phyloP scores from a whole-genome alignment of 2,113 vertebrate species.

The Sphyrna mokarran region DNA sequence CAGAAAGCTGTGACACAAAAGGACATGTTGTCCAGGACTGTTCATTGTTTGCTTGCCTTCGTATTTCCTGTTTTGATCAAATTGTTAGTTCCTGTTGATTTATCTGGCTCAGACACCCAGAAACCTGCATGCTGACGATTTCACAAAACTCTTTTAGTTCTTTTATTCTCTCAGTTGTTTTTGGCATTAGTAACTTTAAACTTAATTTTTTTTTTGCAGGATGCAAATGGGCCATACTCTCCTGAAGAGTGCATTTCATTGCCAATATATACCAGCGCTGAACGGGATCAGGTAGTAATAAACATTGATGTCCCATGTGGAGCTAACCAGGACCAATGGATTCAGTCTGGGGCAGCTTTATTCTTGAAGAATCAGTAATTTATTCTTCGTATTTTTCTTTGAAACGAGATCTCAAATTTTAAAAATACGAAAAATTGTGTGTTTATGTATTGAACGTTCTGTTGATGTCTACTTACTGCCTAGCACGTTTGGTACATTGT shows the following conservation, averaged over 20 bases:
- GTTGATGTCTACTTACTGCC: background rate
- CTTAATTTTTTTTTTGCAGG: slow-evolving; percentile 51
- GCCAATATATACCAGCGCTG: slow-evolving; percentile 78
- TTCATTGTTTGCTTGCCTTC: slow-evolving; percentile 42
- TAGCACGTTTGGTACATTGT: background rate
- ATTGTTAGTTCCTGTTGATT: slow-evolving; percentile 42
- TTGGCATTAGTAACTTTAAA: slow-evolving; percentile 35
- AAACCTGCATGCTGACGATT: background rate
- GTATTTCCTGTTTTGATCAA: slow-evolving; percentile 45
- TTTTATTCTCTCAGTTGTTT: slow-evolving; percentile 39
- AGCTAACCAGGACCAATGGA: slow-evolving; percentile 75
- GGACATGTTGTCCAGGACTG: slow-evolving; percentile 39
- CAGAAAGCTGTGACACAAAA: slow-evolving; percentile 38
- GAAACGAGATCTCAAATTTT: background rate
- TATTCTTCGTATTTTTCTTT: slow-evolving; percentile 1
- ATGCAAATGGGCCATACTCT: slow-evolving; percentile 58
- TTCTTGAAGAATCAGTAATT: slow-evolving; percentile 81
- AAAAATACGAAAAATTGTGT: background rate
- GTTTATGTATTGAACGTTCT: background rate
- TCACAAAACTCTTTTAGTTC: slow-evolving; percentile 28
- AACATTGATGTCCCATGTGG: slow-evolving; percentile 82
- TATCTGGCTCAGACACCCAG: slow-evolving; percentile 37
- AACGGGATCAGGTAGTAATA: slow-evolving; percentile 78
- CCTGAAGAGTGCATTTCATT: slow-evolving; percentile 79
- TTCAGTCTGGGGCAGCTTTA: slow-evolving; percentile 85